phyloP scores from a whole-genome alignment of 2,113 vertebrate genomes.

The Gadus chalcogrammus region DNA sequence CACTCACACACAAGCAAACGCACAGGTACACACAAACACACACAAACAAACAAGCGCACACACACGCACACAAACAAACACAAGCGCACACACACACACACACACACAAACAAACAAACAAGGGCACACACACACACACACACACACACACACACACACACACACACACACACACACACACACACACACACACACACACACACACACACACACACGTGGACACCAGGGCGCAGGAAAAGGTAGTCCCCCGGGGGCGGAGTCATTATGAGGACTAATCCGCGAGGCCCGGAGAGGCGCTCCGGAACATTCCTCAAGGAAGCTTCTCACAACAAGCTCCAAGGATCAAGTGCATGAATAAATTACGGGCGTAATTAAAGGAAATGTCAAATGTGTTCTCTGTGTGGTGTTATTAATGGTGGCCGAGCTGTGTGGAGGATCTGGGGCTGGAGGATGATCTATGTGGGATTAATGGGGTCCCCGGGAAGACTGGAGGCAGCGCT shows the following conservation, averaged over 20 bases:
- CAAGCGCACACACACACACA: too few relatives aligned
- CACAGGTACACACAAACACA: too few relatives aligned
- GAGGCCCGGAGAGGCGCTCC: slow-evolving; percentile 56
- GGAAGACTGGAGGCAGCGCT: slow-evolving; percentile 41
- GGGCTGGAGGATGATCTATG: slow-evolving; percentile 66
- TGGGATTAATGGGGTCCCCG: slow-evolving; percentile 59
- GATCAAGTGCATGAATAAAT: slow-evolving; percentile 79
- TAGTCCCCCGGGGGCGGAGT: slow-evolving; percentile 62
- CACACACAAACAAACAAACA: too few relatives aligned
- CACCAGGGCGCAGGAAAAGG: slow-evolving; percentile 35
- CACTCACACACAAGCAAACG: too few relatives aligned
- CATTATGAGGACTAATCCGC: slow-evolving; percentile 72
- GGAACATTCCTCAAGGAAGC: slow-evolving; percentile 71
- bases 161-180: too few relatives aligned
- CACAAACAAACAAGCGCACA: too few relatives aligned
- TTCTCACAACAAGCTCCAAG: slow-evolving; percentile 72
- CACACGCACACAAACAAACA: too few relatives aligned
- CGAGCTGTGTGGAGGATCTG: slow-evolving; percentile 55
- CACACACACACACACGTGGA: not conserved
- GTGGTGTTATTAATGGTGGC: slow-evolving; percentile 66
- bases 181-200: too few relatives aligned
- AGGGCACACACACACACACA: too few relatives aligned
- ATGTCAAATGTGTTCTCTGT: slow-evolving; percentile 73
- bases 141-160: too few relatives aligned
- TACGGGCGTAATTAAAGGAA: slow-evolving; percentile 77